Evolutionary conservation across 2,888 invertebrate genomes (phyloP).

Genomic region (Andricus curvator): DNA sequence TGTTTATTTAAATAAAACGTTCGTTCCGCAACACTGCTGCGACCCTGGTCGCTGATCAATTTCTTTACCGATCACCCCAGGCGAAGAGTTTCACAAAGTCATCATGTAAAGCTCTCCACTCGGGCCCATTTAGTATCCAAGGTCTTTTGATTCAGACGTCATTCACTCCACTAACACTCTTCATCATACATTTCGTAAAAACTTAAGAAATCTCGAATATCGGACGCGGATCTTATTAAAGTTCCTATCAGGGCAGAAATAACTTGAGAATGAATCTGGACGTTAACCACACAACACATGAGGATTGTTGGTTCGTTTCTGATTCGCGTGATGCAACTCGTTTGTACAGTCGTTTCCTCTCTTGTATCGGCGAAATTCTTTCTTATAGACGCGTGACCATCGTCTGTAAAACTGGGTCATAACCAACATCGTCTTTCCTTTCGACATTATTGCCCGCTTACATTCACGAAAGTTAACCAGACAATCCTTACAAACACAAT

Average conservation of each 20-base stretch:
- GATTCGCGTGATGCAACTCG: conserved; percentile 40
- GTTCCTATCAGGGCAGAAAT: conserved; percentile 4
- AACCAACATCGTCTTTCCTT: conserved; percentile 33
- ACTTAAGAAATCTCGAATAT: neutral
- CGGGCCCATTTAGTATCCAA: too few relatives aligned
- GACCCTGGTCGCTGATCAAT: too few relatives aligned
- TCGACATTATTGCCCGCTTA: neutral
- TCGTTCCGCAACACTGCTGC: too few relatives aligned
- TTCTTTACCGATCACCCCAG: too few relatives aligned
- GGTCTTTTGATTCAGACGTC: too few relatives aligned
- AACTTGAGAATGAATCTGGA: conserved; percentile 26
- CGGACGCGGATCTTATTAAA: conserved; percentile 1
- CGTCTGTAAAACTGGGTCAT: conserved; percentile 36
- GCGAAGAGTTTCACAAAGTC: too few relatives aligned
- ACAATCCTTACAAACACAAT: neutral
- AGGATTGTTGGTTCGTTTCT: conserved; percentile 23
- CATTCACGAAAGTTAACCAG: neutral
- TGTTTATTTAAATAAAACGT: too few relatives aligned
- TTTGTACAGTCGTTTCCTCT: conserved; percentile 33
- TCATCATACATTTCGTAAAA: neutral
- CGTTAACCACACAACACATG: neutral
- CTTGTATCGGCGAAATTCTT: conserved; percentile 23
- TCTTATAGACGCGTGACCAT: conserved; percentile 38
- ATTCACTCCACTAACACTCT: too few relatives aligned
- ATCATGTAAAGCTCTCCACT: too few relatives aligned